Evolutionary conservation across 2,797 vertebrate genomes (phyloP), one percentile per base, ranked within the genome.

Genomic region (Phataginus tetradactyla): DNA sequence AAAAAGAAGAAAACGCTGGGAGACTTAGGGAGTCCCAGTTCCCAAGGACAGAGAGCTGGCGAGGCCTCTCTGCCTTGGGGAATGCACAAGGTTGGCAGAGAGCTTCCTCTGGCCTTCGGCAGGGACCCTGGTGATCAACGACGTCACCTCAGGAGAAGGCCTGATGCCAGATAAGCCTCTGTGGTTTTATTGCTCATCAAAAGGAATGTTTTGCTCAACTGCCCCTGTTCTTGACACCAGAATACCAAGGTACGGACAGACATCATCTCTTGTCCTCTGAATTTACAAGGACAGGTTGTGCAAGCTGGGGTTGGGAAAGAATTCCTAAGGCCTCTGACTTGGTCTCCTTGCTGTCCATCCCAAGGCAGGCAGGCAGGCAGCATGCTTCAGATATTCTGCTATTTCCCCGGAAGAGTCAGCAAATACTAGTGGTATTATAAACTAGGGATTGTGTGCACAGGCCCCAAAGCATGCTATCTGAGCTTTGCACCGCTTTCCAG

Each of bases 111-210:
- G 45, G 69, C 91, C 86, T 84, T 91, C 9, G 5, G 1, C 71
- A 71, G 71, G 53, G 21, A 80, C 77, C 55, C 53, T 51, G 87
- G 86, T n/a, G 45, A 95, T 42, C 85, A 32, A 8, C 96, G 84
- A 97, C 6, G 42, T 93, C 92, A 71, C 66, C 59, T 39, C 45
- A 2, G 87, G 64, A 69, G 91, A 83, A 87, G 57, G 85, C 55
- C 77, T 74, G 32, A 69, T 78, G 84, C 86, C 75, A 91, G 96
- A 96, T 92, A 97, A 96, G 75, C 96, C 81, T 64, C 85, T 64
- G 37, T 18, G 57, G 68, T 94, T 91, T 88, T 74, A 84, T 0
- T 89, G 92, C 87, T 95, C 89, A 92, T 97, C 66, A 75, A 93
- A 86, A 91, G 72, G 80, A 74, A 42, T 29, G 15, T 87, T 89